phyloP scores from a whole-genome alignment of 2,797 vertebrate species.

The Eospalax fontanierii region DNA sequence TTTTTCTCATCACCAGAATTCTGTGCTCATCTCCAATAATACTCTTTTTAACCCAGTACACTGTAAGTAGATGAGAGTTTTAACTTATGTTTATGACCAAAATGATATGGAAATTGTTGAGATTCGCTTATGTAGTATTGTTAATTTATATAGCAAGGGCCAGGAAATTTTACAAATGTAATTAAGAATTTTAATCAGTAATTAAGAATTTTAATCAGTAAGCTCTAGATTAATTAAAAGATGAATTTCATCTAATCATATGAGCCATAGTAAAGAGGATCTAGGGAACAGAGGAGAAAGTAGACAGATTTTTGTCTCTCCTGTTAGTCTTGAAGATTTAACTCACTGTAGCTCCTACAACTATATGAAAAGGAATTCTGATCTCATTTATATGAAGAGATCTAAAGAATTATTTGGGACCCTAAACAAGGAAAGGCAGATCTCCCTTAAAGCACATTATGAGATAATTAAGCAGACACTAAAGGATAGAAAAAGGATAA shows the following conservation, averaged over 20 bases:
- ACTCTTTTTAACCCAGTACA: neutral
- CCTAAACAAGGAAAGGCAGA: too few relatives aligned
- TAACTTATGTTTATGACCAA: neutral
- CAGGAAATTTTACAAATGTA: neutral
- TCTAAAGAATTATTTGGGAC: too few relatives aligned
- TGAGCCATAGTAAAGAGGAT: neutral
- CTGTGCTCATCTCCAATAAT: neutral
- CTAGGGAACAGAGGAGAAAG: neutral
- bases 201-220: too few relatives aligned
- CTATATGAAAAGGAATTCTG: neutral
- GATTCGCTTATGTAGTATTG: neutral
- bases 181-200: neutral
- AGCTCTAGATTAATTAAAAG: neutral
- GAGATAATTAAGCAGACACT: too few relatives aligned
- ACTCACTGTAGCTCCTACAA: neutral
- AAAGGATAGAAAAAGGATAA: too few relatives aligned
- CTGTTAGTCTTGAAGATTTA: neutral
- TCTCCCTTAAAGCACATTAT: too few relatives aligned
- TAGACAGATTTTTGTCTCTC: neutral
- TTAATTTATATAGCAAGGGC: neutral
- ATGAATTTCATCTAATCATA: neutral
- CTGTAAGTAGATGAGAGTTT: neutral
- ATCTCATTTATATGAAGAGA: neutral
- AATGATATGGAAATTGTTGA: neutral
- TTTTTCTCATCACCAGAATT: neutral